Evolutionary conservation across 2,888 invertebrate genomes (phyloP).

Genomic region (Andrena dorsata): DNA sequence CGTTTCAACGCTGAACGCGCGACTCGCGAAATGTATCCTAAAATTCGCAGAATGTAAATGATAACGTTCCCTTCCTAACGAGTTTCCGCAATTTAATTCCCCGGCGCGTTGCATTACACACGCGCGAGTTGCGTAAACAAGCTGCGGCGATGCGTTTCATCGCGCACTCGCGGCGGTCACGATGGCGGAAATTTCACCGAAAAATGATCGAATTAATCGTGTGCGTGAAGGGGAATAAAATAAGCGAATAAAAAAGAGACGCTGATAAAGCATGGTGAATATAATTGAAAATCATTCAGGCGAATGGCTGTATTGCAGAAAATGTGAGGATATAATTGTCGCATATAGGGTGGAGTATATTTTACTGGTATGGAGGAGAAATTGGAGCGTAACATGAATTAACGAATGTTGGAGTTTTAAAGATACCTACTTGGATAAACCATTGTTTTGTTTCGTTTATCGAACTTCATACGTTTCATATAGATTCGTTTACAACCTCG

Average conservation of each 20-base stretch:
- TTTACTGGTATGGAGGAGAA: too few species aligned
- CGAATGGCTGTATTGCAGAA: too few species aligned
- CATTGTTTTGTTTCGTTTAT: too few species aligned
- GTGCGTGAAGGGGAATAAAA: slow-evolving; percentile 5
- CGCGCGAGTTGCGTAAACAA: slow-evolving; percentile 19
- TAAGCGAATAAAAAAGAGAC: background rate
- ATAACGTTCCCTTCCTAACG: slow-evolving; percentile 45
- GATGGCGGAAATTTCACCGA: background rate
- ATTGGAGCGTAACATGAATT: too few species aligned
- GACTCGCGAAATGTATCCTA: slow-evolving; percentile 12
- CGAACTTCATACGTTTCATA: too few species aligned
- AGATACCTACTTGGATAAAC: too few species aligned
- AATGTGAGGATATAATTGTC: too few species aligned
- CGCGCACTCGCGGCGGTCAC: background rate
- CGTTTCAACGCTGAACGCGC: slow-evolving; percentile 31
- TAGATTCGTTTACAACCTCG: too few species aligned
- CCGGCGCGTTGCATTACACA: slow-evolving; percentile 36
- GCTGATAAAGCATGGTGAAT: background rate
- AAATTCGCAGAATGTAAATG: slow-evolving; percentile 46
- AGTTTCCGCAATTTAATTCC: slow-evolving; percentile 51
- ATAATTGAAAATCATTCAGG: too few species aligned
- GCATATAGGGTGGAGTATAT: too few species aligned
- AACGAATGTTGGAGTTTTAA: too few species aligned
- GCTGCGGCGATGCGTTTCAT: slow-evolving; percentile 36
- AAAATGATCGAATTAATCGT: slow-evolving; percentile 27